Base-by-base conservation (phyloP, 2,888 invertebrate genomes). In the Beris morrisii region DNA sequence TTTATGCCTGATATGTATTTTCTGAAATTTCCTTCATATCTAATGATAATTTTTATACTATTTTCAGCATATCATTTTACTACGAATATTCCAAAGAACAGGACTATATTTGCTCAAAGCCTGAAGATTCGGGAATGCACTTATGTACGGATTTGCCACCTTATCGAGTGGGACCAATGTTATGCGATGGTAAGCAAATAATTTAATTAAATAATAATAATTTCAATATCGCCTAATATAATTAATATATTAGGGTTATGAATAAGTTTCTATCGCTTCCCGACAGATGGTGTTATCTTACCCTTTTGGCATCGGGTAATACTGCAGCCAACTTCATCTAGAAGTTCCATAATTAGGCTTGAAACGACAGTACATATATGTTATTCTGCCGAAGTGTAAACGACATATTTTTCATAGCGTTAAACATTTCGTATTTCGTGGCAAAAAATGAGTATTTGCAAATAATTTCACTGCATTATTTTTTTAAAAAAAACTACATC, bases 61-160 rank as follows among this genome's bases (percentile, higher is more conserved):
- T 64, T 69, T 71, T 65, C 83, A 87, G 87, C 82, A 84, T 86
- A 78, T 90, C 92, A 74, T 88, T 90, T 78, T 92, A 92, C 86
- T 95, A 93, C 85, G 90, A 90, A 81, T 88, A 90, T 83, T 88
- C 89, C 68, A 90, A 90, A 82, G 93, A 93, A 77, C 88, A 93
- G 83, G 99, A 99, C 82, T 99, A 96, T 83, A 98, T 99, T 76
- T 99, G 99, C 84, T 93, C 95, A 71, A 89, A 90, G 73, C 89
- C 92, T 44, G 92, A 93, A 73, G 94, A 95, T 79, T 93, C 90
- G 71, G 99, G 99, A 43, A 95, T 98, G 95, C 96, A 97, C 80
- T 83, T 85, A 48, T 97, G 97, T 79, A 84, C 86, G 61, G 85
- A 91, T 78, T 88, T 97, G 73, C 93, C 96, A 67, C 89, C 92